phyloP scores from a whole-genome alignment of 2,888 invertebrate genomes.

The Machimus atricapillus region DNA sequence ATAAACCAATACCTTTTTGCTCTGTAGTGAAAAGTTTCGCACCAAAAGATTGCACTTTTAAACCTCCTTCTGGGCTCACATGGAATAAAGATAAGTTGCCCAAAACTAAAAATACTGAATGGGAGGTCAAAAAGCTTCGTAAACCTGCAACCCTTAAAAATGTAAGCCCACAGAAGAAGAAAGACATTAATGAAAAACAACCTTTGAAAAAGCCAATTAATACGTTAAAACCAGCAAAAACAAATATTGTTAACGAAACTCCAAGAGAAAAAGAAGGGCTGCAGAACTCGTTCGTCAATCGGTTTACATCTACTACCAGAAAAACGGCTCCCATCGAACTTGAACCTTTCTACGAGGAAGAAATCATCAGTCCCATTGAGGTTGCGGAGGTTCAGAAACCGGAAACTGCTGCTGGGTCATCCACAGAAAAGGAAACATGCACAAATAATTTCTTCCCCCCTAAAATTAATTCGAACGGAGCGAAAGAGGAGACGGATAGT shows the following conservation, averaged over 20 bases:
- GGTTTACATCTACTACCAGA: background rate
- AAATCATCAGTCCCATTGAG: background rate
- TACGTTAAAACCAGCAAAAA: background rate
- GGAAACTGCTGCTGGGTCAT: background rate
- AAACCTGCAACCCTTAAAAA: background rate
- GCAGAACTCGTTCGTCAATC: background rate
- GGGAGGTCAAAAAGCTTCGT: background rate
- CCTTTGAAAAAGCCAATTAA: background rate
- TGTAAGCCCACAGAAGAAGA: background rate
- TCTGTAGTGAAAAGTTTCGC: background rate
- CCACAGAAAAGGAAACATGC: background rate
- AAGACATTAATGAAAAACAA: background rate
- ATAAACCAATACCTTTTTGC: background rate
- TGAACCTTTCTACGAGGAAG: background rate
- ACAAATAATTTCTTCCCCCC: background rate
- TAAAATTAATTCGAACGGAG: background rate
- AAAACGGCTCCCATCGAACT: background rate
- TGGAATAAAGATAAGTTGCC: background rate
- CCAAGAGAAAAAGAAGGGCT: background rate
- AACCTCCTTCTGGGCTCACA: background rate
- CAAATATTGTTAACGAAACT: background rate
- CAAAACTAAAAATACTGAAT: background rate
- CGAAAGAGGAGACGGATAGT: background rate
- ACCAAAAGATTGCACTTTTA: background rate
- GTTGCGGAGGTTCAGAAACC: background rate